Percentiles rank a stretch among this genome's conserved stretches.
phyloP scores from a whole-genome alignment of 2,888 invertebrate species.

The Chrysolina oricalcia region DNA sequence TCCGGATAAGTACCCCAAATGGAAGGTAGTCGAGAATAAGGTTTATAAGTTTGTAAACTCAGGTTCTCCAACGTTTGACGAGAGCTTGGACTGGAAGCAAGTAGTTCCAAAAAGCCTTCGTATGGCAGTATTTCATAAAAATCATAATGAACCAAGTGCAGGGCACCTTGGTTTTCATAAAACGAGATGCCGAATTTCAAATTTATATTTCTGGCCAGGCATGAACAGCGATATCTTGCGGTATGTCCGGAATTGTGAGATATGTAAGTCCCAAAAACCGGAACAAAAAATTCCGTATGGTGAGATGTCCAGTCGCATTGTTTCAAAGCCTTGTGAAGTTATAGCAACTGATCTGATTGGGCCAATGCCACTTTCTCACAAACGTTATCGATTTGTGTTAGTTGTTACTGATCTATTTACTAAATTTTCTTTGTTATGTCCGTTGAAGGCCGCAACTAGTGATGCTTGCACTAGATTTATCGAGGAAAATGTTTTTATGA shows the following conservation, averaged over 20 bases:
- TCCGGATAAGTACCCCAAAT: too few species aligned
- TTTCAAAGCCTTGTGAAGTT: conserved; percentile 35
- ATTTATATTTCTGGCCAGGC: too few species aligned
- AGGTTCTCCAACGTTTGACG: too few species aligned
- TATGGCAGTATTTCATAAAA: too few species aligned
- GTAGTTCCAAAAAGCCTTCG: too few species aligned
- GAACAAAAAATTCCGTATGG: conserved; percentile 31
- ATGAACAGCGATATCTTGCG: conserved; percentile 32
- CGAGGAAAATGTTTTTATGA: conserved; percentile 46
- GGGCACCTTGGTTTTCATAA: too few species aligned
- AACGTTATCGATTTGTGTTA: conserved; percentile 27
- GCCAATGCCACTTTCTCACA: conserved; percentile 30
- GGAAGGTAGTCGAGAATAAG: too few species aligned
- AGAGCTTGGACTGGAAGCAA: too few species aligned
- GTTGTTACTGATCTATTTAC: conserved; percentile 3
- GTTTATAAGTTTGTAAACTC: too few species aligned
- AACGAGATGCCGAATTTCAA: too few species aligned
- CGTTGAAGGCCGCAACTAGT: conserved; percentile 29
- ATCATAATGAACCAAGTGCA: too few species aligned
- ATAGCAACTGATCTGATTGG: conserved; percentile 39
- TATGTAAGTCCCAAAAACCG: conserved; percentile 37
- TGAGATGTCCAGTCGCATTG: conserved; percentile 28
- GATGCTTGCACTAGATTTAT: conserved; percentile 25
- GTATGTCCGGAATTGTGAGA: conserved; percentile 35
- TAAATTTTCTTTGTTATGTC: conserved; percentile 1